Conservation (phyloP, 2,113 vertebrate genomes). For the Oxyura jamaicensis region DNA sequence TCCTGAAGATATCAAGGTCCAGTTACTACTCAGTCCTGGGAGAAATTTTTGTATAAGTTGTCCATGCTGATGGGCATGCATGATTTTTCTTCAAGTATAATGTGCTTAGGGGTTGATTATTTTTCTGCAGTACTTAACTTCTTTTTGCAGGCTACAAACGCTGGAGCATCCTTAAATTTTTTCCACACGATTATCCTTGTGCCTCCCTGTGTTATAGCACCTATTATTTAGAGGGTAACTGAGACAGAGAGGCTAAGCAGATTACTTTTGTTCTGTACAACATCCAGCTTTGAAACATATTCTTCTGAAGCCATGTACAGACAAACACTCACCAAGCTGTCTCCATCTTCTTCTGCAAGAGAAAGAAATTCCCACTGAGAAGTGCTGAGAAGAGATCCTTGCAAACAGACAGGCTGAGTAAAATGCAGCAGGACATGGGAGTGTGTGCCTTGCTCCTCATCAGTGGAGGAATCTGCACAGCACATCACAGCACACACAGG, state of each 20-base stretch:
- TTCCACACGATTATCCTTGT: not conserved
- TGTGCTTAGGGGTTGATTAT: not conserved
- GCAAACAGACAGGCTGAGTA: not conserved
- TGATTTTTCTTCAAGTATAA: not conserved
- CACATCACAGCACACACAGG: not conserved
- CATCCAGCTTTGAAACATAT: not conserved
- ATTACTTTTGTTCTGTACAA: not conserved
- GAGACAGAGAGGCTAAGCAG: not conserved
- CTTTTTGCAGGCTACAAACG: not conserved
- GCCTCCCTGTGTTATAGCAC: not conserved
- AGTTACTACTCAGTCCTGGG: not conserved
- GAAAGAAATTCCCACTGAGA: conserved; percentile 22
- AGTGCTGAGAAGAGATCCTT: conserved; percentile 19
- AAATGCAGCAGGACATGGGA: conserved; percentile 2
- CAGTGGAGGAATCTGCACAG: not conserved
- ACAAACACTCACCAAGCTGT: not conserved
- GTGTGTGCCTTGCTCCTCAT: conserved; percentile 31
- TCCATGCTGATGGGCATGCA: not conserved
- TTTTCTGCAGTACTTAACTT: not conserved
- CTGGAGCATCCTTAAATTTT: not conserved
- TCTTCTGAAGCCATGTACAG: not conserved
- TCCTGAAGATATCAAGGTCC: not conserved
- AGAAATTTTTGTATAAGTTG: not conserved
- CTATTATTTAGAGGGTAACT: not conserved
- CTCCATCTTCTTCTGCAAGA: not conserved